Evolutionary conservation across 2,797 vertebrate genomes (phyloP).

Genomic region (Remorina albescens): DNA sequence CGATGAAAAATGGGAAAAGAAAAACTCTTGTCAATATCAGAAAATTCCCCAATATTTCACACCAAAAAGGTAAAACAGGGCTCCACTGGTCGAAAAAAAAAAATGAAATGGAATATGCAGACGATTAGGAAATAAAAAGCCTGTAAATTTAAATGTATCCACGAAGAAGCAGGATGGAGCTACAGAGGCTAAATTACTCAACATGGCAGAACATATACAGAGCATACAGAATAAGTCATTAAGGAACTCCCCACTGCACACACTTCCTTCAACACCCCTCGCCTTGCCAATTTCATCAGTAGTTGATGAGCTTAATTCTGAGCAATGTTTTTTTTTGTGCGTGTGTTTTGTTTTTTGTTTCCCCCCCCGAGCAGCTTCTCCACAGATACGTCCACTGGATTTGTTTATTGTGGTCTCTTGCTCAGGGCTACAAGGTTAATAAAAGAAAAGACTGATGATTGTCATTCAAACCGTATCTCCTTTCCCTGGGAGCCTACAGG

Average conservation of each 20-base stretch:
- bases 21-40: not conserved
- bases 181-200: conserved; percentile 11
- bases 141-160: conserved; percentile 20
- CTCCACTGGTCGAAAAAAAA: not conserved
- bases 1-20: conserved; percentile 26
- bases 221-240: conserved; percentile 46
- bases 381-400: conserved; percentile 57
- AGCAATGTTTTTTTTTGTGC: conserved; percentile 31
- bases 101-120: not conserved
- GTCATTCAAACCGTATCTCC: conserved; percentile 39
- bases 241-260: conserved; percentile 27
- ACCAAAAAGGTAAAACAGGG: not conserved
- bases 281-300: conserved; percentile 46
- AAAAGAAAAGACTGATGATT: conserved; percentile 63
- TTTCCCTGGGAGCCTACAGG: conserved; percentile 10
- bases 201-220: not conserved
- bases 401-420: conserved; percentile 68
- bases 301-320: conserved; percentile 65
- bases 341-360: too few relatives aligned
- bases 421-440: conserved; percentile 63
- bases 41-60: not conserved
- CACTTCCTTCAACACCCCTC: conserved; percentile 48
- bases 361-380: not conserved
- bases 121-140: conserved; percentile 4
- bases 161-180: conserved; percentile 12